Conservation (phyloP, 2,113 vertebrate species). For the Barnardius zonarius region DNA sequence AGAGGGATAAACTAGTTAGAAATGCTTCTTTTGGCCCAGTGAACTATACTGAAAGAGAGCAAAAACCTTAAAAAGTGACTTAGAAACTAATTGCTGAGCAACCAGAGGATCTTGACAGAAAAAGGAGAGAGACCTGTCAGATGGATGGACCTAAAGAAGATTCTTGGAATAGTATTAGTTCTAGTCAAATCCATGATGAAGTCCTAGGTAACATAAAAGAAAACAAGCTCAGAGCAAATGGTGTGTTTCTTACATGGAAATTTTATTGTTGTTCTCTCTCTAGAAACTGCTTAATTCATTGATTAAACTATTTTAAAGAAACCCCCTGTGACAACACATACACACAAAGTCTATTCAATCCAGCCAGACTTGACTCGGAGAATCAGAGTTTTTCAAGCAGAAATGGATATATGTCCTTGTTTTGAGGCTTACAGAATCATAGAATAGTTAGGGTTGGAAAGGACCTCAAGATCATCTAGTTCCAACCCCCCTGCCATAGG, state of each 20-base stretch:
- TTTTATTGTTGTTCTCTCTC: not conserved
- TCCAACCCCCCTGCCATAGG: too few species aligned
- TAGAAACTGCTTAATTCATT: not conserved
- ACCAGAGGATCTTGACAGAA: not conserved
- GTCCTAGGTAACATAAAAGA: not conserved
- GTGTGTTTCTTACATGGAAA: not conserved
- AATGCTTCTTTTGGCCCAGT: not conserved
- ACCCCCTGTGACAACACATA: not conserved
- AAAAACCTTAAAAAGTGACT: not conserved
- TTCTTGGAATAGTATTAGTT: not conserved
- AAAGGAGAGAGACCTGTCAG: not conserved
- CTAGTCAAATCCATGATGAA: not conserved
- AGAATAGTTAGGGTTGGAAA: too few species aligned
- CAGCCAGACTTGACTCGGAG: not conserved
- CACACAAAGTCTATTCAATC: not conserved
- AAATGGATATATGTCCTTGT: not conserved
- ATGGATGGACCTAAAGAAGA: not conserved
- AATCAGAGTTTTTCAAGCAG: not conserved
- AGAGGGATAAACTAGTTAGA: not conserved
- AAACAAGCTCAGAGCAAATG: not conserved
- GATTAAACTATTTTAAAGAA: not conserved
- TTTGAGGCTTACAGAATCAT: not conserved
- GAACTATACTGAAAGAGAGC: not conserved
- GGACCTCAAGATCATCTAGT: too few species aligned
- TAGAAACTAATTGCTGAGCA: not conserved